Evolutionary conservation across 2,888 invertebrate genomes (phyloP), one percentile per base, ranked within the genome.

Genomic region (Brachyopa scutellaris): DNA sequence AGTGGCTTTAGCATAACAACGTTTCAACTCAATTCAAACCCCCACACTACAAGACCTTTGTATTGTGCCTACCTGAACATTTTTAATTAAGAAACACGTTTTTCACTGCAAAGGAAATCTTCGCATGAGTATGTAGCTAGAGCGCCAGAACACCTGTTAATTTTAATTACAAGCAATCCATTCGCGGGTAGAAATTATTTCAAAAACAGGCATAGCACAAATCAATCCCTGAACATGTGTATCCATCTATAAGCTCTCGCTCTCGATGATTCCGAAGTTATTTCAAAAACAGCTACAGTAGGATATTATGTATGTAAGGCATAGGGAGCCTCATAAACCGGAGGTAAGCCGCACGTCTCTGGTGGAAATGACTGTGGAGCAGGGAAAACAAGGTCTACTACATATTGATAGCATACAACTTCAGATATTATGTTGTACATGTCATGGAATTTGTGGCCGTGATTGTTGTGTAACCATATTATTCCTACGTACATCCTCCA

Each of bases 131-230:
- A 64, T 49, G n/a, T n/a, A n/a, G n/a, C n/a, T n/a, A n/a, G n/a
- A 59, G 72, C 31, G 53, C 61, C 19, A 40, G 47, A 66, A 73
- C 73, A 79, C 67, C 73, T 79, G 66, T 72, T 61, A 59, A 67
- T 76, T 74, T 67, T 55, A 73, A 79, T 73, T 73, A 67, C 55
- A 67, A 67, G 59, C 66, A 73, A 67, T 73, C 38, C 66, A 49
- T 62, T 79, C 45, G 66, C 55, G 53, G 66, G 31, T 61, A 23
- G 78, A 73, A 67, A 79, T 73, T 73, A 73, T 73, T 73, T 73
- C 67, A 13, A 53, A 66, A 72, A 36, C 66, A 64, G 42, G 11
- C 45, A 49, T 59, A 64, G 15, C 64, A 11, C 29, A 66, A 59
- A 79, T 79, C 66, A 57, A 70, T 72, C 49, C 26, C 42, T 42